These are phyloP conservation scores for Lates japonicus DNA, from an alignment of 2,797 vertebrate species.

Conservation along the genomic window DNA sequence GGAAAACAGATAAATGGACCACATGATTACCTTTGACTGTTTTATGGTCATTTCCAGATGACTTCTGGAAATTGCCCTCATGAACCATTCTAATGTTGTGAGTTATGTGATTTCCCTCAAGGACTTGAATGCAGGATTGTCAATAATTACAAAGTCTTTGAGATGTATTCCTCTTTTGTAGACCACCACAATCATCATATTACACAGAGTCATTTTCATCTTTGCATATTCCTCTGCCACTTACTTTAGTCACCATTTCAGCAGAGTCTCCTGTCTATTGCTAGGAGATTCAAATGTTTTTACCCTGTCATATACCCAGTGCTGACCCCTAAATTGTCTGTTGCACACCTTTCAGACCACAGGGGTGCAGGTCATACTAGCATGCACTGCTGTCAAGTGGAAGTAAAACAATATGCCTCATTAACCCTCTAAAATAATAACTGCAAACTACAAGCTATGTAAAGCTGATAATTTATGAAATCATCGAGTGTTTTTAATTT, in stretches of 20 bases:
- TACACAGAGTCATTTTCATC: neutral
- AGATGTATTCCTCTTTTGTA: conserved; percentile 15
- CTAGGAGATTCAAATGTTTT: neutral
- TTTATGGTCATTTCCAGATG: conserved; percentile 45
- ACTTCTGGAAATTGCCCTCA: conserved; percentile 29
- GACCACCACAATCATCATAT: conserved; percentile 15
- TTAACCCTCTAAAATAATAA: too few species aligned
- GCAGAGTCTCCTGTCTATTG: neutral
- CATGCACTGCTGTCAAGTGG: neutral
- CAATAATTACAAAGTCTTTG: conserved; percentile 18
- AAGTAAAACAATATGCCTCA: too few species aligned
- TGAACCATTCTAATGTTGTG: conserved; percentile 21
- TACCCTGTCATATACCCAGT: too few species aligned
- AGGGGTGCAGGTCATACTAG: neutral
- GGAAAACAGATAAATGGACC: conserved; percentile 51
- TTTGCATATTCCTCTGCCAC: conserved; percentile 20
- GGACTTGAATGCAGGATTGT: conserved; percentile 9
- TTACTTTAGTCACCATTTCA: conserved; percentile 17
- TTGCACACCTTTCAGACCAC: neutral
- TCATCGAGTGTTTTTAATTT: too few species aligned
- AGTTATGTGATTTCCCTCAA: conserved; percentile 17
- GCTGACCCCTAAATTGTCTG: neutral
- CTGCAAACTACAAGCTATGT: too few species aligned
- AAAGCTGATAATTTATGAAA: too few species aligned
- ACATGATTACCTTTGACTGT: conserved; percentile 59